A percentile compares a stretch with the other conserved stretches of the same genome.
phyloP scores from a whole-genome alignment of 2,888 invertebrate genomes.

The Ormyrus labotus region DNA sequence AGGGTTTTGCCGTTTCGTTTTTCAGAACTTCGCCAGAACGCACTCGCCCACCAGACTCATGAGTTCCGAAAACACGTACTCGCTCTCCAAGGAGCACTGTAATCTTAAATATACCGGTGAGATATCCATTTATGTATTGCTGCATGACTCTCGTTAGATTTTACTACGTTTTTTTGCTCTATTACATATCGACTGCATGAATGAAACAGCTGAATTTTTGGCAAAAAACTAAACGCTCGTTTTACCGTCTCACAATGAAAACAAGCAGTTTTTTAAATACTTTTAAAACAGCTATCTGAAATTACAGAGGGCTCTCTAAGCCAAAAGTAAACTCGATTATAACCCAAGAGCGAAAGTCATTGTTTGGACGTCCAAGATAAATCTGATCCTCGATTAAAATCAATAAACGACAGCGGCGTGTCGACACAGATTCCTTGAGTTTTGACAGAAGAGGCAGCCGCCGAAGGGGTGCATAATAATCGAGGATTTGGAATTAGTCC shows the following conservation, averaged over 20 bases:
- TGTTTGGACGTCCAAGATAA: conserved; percentile 6
- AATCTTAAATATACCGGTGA: conserved; percentile 74
- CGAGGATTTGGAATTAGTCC: conserved; percentile 72
- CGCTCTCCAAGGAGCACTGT: conserved; percentile 74
- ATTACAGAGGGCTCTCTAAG: too few relatives aligned
- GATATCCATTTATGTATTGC: conserved; percentile 53
- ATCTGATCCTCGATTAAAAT: conserved; percentile 39
- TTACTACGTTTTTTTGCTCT: not conserved
- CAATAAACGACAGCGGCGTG: conserved; percentile 23
- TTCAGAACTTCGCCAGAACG: conserved; percentile 74
- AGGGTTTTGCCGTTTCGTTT: conserved; percentile 58
- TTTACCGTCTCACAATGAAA: not conserved
- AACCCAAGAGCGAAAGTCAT: not conserved
- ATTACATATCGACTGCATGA: not conserved
- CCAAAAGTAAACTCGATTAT: too few relatives aligned
- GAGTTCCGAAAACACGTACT: conserved; percentile 74
- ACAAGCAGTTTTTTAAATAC: not conserved
- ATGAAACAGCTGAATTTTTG: not conserved
- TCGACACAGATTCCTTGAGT: conserved; percentile 55
- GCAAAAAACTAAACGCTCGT: not conserved
- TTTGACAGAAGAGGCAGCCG: conserved; percentile 62
- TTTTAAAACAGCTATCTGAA: too few relatives aligned
- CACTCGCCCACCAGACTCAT: conserved; percentile 75
- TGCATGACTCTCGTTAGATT: conserved; percentile 12
- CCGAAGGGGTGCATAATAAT: conserved; percentile 61